Base-by-base conservation (phyloP, 1,140 invertebrate species). In the Heliothis virescens region DNA sequence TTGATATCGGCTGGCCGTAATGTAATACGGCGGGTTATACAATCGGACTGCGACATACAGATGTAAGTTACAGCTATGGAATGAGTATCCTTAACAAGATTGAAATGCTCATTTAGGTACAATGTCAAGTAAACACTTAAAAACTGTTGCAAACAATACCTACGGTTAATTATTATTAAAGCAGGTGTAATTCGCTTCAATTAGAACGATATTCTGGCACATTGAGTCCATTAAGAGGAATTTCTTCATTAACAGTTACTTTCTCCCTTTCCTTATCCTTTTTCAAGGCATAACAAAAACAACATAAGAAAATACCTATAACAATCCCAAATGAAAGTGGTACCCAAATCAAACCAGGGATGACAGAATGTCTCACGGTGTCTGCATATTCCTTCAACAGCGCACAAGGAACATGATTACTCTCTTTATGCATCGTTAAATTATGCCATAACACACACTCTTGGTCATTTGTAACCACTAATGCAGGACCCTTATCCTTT, bases 371-470 rank as follows among this genome's bases (percentile, higher is more conserved):
- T 62, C 89, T 91, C 90, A 94, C 90, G 4, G 91, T 93, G 50
- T 91, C 88, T 11, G 93, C 86, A 67, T 94, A 94, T 47, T 90
- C 80, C 57, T 90, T 89, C 73, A 94, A 82, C 75, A 94, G 79
- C 11, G 90, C 85, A 80, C 93, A 94, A 3, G 91, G 89, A 21
- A 94, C 81, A 1, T 83, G 65, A 21, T 89, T 87, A 34, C 80
- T 89, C 60, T 91, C 86, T 29, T 86, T 87, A n/a, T 79, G 79
- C 34, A 82, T 63, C 0, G 89, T 90, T 11, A 82, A 79, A 72
- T 94, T 94, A 62, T 93, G 92, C 93, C 93, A 93, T 26, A 93
- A 78, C 15, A 93, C 81, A 50, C 92, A 94, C 41, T 91, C 89
- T 52, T 92, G 91, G 7, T 90, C 87, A 47, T 87, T 82, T 1